These are phyloP conservation scores for Osmerus mordax DNA, from an alignment of 2,113 vertebrate genomes.

Conservation along the genomic window DNA sequence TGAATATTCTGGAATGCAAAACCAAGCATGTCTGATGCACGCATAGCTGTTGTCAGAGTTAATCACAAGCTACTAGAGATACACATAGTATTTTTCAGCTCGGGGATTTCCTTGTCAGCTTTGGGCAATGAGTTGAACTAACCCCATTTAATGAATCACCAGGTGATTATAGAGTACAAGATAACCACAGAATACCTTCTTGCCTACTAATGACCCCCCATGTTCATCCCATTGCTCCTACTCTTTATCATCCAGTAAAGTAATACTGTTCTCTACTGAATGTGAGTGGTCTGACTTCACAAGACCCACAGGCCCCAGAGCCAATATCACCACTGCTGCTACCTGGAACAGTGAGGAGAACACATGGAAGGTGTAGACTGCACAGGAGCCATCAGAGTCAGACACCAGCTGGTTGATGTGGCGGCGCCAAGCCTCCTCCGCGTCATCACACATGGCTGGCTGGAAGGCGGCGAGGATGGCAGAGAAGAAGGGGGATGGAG, in stretches of 20 bases:
- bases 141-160: slow-evolving; percentile 39
- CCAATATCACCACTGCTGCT: not conserved
- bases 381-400: slow-evolving; percentile 91
- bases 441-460: slow-evolving; percentile 80
- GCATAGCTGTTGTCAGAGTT: slow-evolving; percentile 11
- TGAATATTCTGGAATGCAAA: slow-evolving; percentile 87
- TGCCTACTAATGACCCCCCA: slow-evolving; percentile 25
- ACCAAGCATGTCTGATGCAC: not conserved
- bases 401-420: slow-evolving; percentile 94
- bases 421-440: slow-evolving; percentile 86
- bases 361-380: slow-evolving; percentile 95
- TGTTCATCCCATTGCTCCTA: not conserved
- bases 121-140: slow-evolving; percentile 41
- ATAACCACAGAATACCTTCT: slow-evolving; percentile 5
- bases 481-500: slow-evolving; percentile 92
- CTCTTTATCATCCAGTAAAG: not conserved
- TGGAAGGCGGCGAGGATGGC: slow-evolving; percentile 96
- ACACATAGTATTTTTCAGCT: not conserved
- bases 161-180: slow-evolving; percentile 12
- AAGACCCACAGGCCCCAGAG: too few relatives aligned
- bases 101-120: slow-evolving; percentile 24
- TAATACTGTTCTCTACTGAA: slow-evolving; percentile 32
- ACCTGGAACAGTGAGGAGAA: slow-evolving; percentile 98
- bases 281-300: too few relatives aligned
- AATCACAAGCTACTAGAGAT: not conserved